Conservation (phyloP, 2,888 invertebrate genomes). For the Oxystoma pomonae region DNA sequence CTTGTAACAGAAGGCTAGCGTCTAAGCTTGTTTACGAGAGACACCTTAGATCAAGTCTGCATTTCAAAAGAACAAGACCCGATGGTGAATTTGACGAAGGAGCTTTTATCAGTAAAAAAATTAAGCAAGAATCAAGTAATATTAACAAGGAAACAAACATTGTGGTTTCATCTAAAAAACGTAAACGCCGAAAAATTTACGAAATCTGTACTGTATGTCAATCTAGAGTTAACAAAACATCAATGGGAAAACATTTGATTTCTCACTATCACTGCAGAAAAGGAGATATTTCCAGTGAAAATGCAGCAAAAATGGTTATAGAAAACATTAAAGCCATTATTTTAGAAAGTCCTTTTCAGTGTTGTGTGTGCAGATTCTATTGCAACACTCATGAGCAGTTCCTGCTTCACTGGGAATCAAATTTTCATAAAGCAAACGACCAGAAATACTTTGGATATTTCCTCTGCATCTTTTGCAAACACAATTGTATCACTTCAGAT, state of each 20-base stretch:
- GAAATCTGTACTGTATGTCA: slow-evolving; percentile 70
- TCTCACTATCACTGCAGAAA: slow-evolving; percentile 82
- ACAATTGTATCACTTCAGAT: slow-evolving; percentile 58
- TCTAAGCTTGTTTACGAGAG: slow-evolving; percentile 71
- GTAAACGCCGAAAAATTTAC: slow-evolving; percentile 56
- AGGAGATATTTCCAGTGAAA: slow-evolving; percentile 56
- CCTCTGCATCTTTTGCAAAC: slow-evolving; percentile 73
- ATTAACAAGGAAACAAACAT: neutral
- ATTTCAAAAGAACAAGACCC: slow-evolving; percentile 61
- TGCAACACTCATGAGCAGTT: slow-evolving; percentile 71
- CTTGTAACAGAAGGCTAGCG: slow-evolving; percentile 72
- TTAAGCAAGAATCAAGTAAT: slow-evolving; percentile 25
- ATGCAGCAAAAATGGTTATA: slow-evolving; percentile 61
- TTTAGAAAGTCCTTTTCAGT: slow-evolving; percentile 80
- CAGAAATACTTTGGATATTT: slow-evolving; percentile 55
- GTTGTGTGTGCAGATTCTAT: slow-evolving; percentile 79
- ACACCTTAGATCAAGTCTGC: slow-evolving; percentile 71
- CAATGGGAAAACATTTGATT: slow-evolving; percentile 81
- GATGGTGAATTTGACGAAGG: slow-evolving; percentile 63
- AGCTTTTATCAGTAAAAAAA: slow-evolving; percentile 29
- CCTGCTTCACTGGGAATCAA: slow-evolving; percentile 69
- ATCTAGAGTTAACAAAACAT: slow-evolving; percentile 60
- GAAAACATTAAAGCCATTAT: slow-evolving; percentile 75
- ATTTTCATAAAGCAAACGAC: slow-evolving; percentile 55
- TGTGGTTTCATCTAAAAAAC: slow-evolving; percentile 24